phyloP scores from a whole-genome alignment of 2,797 vertebrate genomes.

The Babyrousa celebensis region DNA sequence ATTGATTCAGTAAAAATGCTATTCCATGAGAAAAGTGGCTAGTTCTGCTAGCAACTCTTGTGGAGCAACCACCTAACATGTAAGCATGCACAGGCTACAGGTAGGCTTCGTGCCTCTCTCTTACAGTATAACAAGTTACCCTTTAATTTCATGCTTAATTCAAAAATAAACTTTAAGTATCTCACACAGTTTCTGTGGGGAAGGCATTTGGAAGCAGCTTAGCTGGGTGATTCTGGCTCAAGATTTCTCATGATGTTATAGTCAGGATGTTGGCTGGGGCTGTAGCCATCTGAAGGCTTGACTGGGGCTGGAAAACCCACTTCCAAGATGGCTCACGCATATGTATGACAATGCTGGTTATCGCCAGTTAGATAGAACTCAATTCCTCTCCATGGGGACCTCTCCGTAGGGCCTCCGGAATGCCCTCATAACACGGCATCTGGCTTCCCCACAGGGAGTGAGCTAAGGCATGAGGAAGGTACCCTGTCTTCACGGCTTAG shows the following conservation, averaged over 20 bases:
- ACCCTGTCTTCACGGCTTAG: background rate
- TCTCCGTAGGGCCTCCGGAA: background rate
- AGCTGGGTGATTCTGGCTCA: background rate
- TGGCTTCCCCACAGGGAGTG: background rate
- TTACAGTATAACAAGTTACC: background rate
- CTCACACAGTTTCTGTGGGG: background rate
- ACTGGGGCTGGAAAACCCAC: background rate
- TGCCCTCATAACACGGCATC: background rate
- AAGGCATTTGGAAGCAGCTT: background rate
- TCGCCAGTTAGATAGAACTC: background rate
- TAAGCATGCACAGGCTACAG: no score
- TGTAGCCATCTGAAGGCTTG: background rate
- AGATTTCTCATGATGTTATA: background rate
- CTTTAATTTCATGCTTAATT: background rate
- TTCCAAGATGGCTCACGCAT: background rate
- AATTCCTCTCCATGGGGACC: rapidly evolving
- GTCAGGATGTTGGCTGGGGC: no score
- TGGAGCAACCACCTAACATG: background rate
- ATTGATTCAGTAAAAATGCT: background rate
- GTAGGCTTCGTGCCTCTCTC: background rate
- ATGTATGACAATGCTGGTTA: background rate
- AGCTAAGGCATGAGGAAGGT: background rate
- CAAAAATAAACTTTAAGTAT: background rate
- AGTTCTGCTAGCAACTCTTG: background rate
- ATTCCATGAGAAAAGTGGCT: background rate